A percentile compares a stretch with the other conserved stretches of the same genome.
These are phyloP conservation scores for Thripadectes ignobilis DNA, from an alignment of 2,797 vertebrate species.

Conservation along the genomic window DNA sequence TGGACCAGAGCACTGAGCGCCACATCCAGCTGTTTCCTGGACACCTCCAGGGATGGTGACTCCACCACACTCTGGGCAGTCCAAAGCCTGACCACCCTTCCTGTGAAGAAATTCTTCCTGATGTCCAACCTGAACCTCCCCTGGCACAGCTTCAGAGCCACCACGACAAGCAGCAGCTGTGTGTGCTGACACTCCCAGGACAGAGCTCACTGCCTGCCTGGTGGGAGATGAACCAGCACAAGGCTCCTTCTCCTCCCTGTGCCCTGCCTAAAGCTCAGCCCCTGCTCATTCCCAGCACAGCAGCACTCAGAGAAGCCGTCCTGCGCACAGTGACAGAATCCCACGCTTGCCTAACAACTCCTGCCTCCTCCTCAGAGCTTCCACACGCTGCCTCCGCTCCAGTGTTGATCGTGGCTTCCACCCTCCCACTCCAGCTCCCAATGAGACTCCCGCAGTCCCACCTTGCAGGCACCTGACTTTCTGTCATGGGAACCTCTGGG, in stretches of 20 bases:
- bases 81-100: background rate
- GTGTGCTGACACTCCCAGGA: rapidly evolving
- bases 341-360: constrained; percentile 11
- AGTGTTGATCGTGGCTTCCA: background rate
- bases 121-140: background rate
- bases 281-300: background rate
- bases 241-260: background rate
- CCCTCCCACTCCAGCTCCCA: background rate
- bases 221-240: background rate
- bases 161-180: background rate
- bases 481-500: rapidly evolving
- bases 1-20: background rate
- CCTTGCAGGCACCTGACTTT: background rate
- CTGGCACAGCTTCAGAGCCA: background rate
- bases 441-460: rapidly evolving
- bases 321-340: background rate
- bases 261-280: background rate
- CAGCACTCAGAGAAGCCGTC: background rate
- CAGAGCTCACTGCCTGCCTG: background rate
- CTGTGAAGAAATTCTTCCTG: background rate
- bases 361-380: constrained; percentile 30
- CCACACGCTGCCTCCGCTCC: background rate
- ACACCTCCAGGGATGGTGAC: background rate
- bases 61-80: background rate
- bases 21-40: background rate